Evolutionary conservation across 2,113 vertebrate species (phyloP).

Genomic region (Willisornis vidua): DNA sequence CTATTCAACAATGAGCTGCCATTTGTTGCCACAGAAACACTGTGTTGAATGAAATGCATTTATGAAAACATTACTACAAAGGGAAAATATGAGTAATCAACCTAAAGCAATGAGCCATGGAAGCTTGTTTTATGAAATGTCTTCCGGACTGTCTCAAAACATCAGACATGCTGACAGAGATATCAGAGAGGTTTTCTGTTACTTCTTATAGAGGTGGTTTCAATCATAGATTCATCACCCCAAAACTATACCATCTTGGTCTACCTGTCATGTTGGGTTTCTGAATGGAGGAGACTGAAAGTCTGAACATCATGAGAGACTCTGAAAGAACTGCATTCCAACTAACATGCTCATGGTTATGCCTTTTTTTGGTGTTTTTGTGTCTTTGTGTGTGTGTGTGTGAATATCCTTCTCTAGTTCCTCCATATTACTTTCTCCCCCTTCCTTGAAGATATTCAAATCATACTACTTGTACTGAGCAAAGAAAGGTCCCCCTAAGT

Average conservation of each 20-base stretch:
- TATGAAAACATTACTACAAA: slow-evolving; percentile 56
- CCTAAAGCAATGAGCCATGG: slow-evolving; percentile 54
- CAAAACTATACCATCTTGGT: not conserved
- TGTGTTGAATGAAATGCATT: slow-evolving; percentile 63
- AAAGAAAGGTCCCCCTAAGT: not conserved
- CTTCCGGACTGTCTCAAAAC: slow-evolving; percentile 42
- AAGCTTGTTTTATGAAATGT: slow-evolving; percentile 38
- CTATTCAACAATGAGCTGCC: slow-evolving; percentile 46
- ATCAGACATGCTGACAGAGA: slow-evolving; percentile 53
- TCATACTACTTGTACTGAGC: not conserved
- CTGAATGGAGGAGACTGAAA: slow-evolving; percentile 12
- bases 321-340: not conserved
- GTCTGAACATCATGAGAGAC: not conserved
- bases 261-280: slow-evolving; percentile 30
- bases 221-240: not conserved
- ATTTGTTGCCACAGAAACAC: slow-evolving; percentile 47
- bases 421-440: not conserved
- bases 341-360: not conserved
- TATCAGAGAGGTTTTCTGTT: slow-evolving; percentile 10
- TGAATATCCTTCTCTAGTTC: not conserved
- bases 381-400: not conserved
- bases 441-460: not conserved
- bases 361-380: not conserved
- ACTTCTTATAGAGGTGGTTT: not conserved
- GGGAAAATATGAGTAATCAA: slow-evolving; percentile 56